Evolutionary conservation across 2,797 vertebrate species (phyloP).

Genomic region (Acanthurus leucopareius): DNA sequence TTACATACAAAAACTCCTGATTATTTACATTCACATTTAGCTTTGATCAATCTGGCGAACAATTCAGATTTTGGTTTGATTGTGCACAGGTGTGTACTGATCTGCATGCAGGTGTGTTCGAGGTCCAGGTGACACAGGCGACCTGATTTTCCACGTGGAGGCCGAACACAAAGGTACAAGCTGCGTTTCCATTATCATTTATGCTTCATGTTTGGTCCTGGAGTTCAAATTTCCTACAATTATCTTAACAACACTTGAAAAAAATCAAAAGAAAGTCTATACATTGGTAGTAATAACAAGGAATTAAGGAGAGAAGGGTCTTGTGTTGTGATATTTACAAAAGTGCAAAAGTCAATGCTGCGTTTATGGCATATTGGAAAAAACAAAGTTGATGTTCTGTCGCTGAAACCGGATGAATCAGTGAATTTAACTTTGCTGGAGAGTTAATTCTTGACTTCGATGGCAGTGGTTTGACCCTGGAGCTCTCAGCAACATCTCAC

Average conservation of each 20-base stretch:
- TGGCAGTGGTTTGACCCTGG: background rate
- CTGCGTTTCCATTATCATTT: background rate
- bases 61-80: background rate
- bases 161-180: background rate
- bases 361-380: constrained; percentile 13
- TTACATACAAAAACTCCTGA: constrained; percentile 49
- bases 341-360: constrained; percentile 34
- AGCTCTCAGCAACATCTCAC: background rate
- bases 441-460: background rate
- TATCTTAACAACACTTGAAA: background rate
- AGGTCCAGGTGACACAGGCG: background rate
- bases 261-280: background rate
- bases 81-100: background rate
- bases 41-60: constrained; percentile 7
- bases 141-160: background rate
- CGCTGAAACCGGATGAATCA: background rate
- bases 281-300: constrained; percentile 13
- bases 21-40: constrained; percentile 75
- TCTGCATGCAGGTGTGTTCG: background rate
- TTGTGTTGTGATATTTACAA: constrained; percentile 18
- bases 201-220: background rate
- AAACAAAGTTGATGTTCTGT: background rate
- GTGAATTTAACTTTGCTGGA: background rate
- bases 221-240: background rate
- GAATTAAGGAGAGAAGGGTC: background rate